Percentiles rank a stretch among this genome's conserved stretches.
Conservation (phyloP, 2,888 invertebrate genomes). For the Drosophila pullipes region DNA sequence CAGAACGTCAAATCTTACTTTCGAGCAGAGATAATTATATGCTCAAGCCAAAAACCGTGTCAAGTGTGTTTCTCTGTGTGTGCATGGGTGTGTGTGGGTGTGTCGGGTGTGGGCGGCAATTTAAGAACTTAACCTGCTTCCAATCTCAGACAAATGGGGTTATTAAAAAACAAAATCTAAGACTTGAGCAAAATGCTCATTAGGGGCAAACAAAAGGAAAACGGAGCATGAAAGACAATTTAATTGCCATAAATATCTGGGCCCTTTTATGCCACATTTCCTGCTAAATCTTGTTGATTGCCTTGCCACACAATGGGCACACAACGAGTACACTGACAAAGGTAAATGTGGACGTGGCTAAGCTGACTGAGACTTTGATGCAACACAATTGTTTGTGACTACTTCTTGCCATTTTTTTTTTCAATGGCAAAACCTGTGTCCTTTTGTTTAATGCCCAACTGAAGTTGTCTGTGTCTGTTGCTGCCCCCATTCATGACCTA, state of each 20-base stretch:
- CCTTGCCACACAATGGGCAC: slow-evolving; percentile 42
- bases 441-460: slow-evolving; percentile 20
- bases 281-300: slow-evolving; percentile 52
- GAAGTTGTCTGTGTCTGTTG: slow-evolving; percentile 24
- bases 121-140: slow-evolving; percentile 62
- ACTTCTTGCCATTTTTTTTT: slow-evolving; percentile 22
- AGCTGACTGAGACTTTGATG: slow-evolving; percentile 9
- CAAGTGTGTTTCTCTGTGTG: slow-evolving; percentile 7
- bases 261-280: slow-evolving; percentile 33
- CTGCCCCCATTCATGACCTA: slow-evolving; percentile 36
- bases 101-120: slow-evolving; percentile 26
- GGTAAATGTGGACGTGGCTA: neutral
- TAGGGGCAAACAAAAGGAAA: slow-evolving; percentile 43
- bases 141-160: slow-evolving; percentile 55
- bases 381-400: slow-evolving; percentile 44
- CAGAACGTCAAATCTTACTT: neutral
- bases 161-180: slow-evolving; percentile 45
- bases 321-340: neutral
- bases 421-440: slow-evolving; percentile 29
- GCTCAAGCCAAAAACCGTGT: slow-evolving; percentile 27
- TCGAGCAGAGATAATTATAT: slow-evolving; percentile 3
- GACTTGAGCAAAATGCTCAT: slow-evolving; percentile 48
- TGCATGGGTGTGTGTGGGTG: slow-evolving; percentile 1
- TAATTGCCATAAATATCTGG: slow-evolving; percentile 70
- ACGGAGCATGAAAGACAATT: slow-evolving; percentile 55